Evolutionary conservation across 2,113 vertebrate genomes (phyloP), one percentile per base, ranked within the genome.

Genomic region (Pristiophorus japonicus): DNA sequence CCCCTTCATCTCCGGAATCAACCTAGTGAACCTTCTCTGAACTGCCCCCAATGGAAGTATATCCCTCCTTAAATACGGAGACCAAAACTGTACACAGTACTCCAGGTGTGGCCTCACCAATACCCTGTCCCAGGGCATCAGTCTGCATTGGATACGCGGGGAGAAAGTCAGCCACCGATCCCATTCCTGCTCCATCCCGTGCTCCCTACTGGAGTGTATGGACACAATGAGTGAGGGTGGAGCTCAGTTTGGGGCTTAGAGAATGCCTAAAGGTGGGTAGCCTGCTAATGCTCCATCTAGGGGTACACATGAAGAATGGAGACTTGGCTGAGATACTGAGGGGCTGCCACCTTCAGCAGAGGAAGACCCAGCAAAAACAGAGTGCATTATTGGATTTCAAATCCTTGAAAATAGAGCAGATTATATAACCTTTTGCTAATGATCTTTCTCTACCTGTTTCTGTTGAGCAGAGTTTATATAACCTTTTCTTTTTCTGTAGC

Each of bases 371-470:
- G n/a, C n/a, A 42, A 87, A 2, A 24, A 51, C 47, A 51, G n/a
- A 55, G 51, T n/a, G 10, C 1, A n/a, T 10, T 63, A 63, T 65
- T 90, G 85, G 55, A 88, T 30, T 92, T 92, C 55, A 92, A 38
- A 63, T 92, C 63, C n/a, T 8, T 92, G 55, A 34, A 63, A 42
- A 63, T 38, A 18, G 38, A 96, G 95, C 96, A 96, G 95, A 96
- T 94, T 95, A 66, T 96, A 81, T 95, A 95, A 93, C 95, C 62
- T 95, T 96, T 96, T 93, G 96, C 95, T 96, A 96, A 95, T 96
- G 94, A 96, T 96, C 96, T 96, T 97, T 93, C 95, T 96, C 96
- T 95, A 95, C 96, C 38, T 97, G 95, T 96, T 96, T 97, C 97
- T 96, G 97, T 96, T 97, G 97, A 96, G 96, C 95, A 97, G 51